Percentiles rank a stretch among this genome's conserved stretches.
phyloP scores from a whole-genome alignment of 2,888 invertebrate genomes.

The Tanypteryx hageni region DNA sequence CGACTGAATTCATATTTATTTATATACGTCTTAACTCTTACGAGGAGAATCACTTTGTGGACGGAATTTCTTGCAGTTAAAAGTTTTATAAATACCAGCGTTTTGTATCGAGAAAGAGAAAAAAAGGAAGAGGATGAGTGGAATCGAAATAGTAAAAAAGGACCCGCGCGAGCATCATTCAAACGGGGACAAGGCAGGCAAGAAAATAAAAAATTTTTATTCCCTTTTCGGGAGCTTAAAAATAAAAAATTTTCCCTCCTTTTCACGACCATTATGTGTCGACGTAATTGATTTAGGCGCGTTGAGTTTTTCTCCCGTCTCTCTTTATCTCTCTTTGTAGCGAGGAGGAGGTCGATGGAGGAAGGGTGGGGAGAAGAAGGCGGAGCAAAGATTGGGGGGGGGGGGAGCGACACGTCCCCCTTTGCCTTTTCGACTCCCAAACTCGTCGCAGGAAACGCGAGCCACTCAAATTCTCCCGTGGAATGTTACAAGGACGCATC shows the following conservation, averaged over 20 bases:
- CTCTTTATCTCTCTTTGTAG: background rate
- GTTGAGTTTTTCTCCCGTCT: background rate
- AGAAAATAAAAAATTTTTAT: background rate
- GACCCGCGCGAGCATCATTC: background rate
- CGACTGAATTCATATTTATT: background rate
- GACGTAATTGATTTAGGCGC: constrained; percentile 28
- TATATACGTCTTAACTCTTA: background rate
- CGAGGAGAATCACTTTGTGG: too few relatives aligned
- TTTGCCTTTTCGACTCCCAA: constrained; percentile 16
- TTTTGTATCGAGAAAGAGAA: background rate
- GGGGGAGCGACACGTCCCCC: background rate
- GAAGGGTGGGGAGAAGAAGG: too few relatives aligned
- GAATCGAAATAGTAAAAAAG: background rate
- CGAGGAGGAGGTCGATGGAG: background rate
- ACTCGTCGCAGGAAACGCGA: constrained; percentile 19
- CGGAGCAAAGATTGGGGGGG: background rate
- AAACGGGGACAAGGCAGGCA: background rate
- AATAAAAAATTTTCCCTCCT: background rate
- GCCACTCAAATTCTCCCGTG: constrained; percentile 1
- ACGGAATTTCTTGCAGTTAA: background rate
- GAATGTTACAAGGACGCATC: constrained; percentile 35
- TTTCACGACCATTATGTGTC: constrained; percentile 13
- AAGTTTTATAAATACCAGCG: background rate
- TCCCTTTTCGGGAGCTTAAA: background rate
- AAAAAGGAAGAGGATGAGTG: background rate